These are phyloP conservation scores for Hymenochirus boettgeri DNA, from an alignment of 2,113 vertebrate genomes.

Conservation along the genomic window DNA sequence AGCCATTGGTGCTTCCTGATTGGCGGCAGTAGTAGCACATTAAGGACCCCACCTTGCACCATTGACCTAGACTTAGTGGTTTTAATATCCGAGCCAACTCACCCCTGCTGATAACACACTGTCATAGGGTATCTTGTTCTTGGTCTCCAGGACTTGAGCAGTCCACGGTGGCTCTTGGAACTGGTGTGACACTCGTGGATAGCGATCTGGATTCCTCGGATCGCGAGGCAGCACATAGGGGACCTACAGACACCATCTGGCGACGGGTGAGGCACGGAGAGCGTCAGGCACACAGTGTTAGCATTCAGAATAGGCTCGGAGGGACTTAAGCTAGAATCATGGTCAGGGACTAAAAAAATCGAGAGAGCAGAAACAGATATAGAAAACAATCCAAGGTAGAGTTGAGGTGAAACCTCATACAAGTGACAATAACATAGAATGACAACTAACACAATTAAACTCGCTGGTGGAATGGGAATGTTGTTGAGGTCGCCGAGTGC, in stretches of 20 bases:
- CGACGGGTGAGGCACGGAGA: slow-evolving; percentile 85
- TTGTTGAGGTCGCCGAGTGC: no score
- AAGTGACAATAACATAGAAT: no score
- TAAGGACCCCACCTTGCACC: no score
- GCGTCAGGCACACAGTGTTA: slow-evolving; percentile 92
- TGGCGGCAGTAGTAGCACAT: no score
- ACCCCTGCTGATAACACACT: slow-evolving; percentile 98
- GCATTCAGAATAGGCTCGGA: slow-evolving; percentile 87
- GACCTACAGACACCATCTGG: slow-evolving; percentile 92
- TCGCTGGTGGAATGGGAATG: no score
- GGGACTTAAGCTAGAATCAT: slow-evolving; percentile 94
- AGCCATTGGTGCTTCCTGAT: no score
- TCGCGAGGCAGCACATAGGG: slow-evolving; percentile 92
- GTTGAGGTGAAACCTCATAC: no score
- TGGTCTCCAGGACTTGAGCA: slow-evolving; percentile 95
- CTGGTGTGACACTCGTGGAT: slow-evolving; percentile 98
- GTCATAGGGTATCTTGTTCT: slow-evolving; percentile 96
- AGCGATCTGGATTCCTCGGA: slow-evolving; percentile 97
- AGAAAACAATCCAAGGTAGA: no score
- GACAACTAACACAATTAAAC: no score
- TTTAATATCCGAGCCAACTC: slow-evolving; percentile 46
- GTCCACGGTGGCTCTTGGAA: slow-evolving; percentile 95
- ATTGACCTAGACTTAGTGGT: no score
- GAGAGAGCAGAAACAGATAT: no score
- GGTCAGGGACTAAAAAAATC: slow-evolving; percentile 81